phyloP scores from a whole-genome alignment of 2,888 invertebrate genomes.

The Acleris emargana region DNA sequence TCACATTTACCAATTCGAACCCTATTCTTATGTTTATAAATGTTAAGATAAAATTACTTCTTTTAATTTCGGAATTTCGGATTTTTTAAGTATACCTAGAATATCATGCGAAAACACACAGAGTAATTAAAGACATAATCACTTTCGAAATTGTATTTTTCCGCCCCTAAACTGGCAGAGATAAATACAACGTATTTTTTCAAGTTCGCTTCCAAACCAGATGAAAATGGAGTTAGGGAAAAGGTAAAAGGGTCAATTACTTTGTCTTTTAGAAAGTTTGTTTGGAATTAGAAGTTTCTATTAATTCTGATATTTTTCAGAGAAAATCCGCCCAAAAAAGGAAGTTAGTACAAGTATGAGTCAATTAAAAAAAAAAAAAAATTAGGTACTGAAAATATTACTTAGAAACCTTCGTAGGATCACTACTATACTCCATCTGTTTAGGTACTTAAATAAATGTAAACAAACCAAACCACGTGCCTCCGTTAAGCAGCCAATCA shows the following conservation, averaged over 20 bases:
- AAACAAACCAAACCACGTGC: no score
- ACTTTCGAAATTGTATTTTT: conserved; percentile 11
- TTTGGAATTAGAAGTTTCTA: neutral
- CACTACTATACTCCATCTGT: no score
- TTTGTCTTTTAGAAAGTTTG: neutral
- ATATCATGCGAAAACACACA: neutral
- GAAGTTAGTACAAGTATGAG: no score
- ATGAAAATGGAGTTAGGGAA: conserved; percentile 6
- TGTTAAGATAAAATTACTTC: neutral
- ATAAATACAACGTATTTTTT: conserved; percentile 11
- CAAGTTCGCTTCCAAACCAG: neutral
- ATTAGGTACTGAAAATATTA: no score
- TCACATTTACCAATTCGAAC: no score
- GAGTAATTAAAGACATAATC: conserved; percentile 10
- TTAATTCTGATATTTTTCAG: no score
- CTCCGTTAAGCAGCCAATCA: no score
- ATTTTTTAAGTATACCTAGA: neutral
- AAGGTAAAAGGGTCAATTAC: conserved; percentile 3
- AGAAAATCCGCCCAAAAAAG: no score
- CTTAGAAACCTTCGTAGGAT: no score
- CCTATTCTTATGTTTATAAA: neutral
- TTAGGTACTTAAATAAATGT: no score
- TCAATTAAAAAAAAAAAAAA: no score
- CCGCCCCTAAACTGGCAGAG: conserved; percentile 4
- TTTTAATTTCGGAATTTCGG: neutral